phyloP scores from a whole-genome alignment of 2,797 vertebrate species.

The Paratrypauchen microcephalus region DNA sequence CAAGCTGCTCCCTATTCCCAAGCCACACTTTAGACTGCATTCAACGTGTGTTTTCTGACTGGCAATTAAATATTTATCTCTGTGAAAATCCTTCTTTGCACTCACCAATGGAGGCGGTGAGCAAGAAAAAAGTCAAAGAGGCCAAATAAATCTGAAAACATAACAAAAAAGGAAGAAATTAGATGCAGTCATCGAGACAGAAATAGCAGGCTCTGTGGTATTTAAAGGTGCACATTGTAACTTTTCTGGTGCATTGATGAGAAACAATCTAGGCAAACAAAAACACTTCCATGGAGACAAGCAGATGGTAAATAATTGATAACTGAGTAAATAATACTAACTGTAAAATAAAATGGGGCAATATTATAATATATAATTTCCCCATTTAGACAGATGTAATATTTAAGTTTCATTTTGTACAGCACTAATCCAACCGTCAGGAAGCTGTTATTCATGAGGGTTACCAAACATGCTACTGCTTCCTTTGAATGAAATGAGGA shows the following conservation, averaged over 20 bases:
- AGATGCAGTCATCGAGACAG: not conserved
- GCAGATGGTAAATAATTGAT: no score
- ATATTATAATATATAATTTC: not conserved
- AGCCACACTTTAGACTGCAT: constrained; percentile 12
- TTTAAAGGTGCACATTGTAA: not conserved
- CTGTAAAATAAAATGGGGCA: no score
- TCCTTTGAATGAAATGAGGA: constrained; percentile 26
- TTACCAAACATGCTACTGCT: constrained; percentile 39
- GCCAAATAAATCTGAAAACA: constrained; percentile 64
- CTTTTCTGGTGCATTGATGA: not conserved
- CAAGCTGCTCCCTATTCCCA: constrained; percentile 10
- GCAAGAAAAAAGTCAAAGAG: constrained; percentile 40
- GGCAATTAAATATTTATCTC: not conserved
- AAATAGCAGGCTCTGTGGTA: not conserved
- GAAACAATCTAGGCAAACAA: no score
- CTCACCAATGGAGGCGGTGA: constrained; percentile 65
- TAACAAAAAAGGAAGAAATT: not conserved
- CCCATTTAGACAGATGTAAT: not conserved
- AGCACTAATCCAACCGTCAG: constrained; percentile 20
- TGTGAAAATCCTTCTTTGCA: not conserved
- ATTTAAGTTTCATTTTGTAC: constrained; percentile 34
- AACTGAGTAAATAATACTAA: no score
- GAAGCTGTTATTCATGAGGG: constrained; percentile 39
- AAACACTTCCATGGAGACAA: no score
- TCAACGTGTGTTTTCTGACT: constrained; percentile 7